Percentiles rank a stretch among this genome's conserved stretches.
These are phyloP conservation scores for Oryzias javanicus DNA, from an alignment of 2,113 vertebrate genomes.

Conservation along the genomic window DNA sequence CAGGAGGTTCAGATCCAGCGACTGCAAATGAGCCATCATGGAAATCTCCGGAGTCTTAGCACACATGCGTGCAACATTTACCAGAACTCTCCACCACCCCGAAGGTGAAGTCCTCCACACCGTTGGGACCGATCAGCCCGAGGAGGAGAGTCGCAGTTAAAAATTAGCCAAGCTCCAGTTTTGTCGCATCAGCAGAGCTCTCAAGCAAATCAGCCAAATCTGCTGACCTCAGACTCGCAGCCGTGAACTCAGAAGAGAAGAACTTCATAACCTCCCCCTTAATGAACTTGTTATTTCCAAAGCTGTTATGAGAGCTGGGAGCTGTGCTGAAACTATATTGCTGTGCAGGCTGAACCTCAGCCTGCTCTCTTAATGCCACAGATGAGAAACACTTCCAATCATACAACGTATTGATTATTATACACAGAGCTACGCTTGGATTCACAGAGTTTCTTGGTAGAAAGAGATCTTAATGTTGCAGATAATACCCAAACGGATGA, in stretches of 20 bases:
- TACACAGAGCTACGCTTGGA: too few relatives aligned
- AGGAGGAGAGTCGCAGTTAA: conserved; percentile 34
- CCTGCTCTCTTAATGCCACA: too few relatives aligned
- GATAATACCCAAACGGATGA: conserved; percentile 33
- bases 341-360: conserved; percentile 11
- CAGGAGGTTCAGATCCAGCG: conserved; percentile 9
- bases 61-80: conserved; percentile 2
- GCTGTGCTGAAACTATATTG: conserved; percentile 21
- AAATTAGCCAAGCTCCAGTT: conserved; percentile 40
- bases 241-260: conserved; percentile 29
- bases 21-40: conserved; percentile 18
- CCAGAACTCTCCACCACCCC: conserved; percentile 17
- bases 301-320: conserved; percentile 35
- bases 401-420: too few relatives aligned
- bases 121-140: background rate
- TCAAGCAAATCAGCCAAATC: conserved; percentile 41
- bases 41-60: conserved; percentile 20
- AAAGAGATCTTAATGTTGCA: conserved; percentile 16
- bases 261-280: conserved; percentile 31
- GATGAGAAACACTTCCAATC: conserved; percentile 20
- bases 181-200: conserved; percentile 56
- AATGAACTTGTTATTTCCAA: conserved; percentile 20
- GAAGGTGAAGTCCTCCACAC: conserved; percentile 5
- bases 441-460: background rate
- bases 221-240: conserved; percentile 48